Evolutionary conservation across 1,140 invertebrate genomes (phyloP).

Genomic region (Brachystomella parvula): DNA sequence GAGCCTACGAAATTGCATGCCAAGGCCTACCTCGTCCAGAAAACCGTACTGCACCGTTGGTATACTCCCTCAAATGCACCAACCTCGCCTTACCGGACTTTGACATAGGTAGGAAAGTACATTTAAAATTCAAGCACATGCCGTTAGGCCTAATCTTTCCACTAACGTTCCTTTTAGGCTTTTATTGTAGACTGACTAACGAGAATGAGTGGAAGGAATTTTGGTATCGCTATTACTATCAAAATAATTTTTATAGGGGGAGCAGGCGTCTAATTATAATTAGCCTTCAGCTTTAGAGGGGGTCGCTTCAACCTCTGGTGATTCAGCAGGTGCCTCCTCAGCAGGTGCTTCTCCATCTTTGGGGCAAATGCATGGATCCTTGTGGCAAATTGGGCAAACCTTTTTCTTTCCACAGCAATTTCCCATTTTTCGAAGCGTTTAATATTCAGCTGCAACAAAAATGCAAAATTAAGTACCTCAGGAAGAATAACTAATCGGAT

Average conservation of each 20-base stretch:
- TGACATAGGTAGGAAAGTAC: slow-evolving; percentile 59
- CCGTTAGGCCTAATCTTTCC: not conserved
- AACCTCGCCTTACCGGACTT: slow-evolving; percentile 74
- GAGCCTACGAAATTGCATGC: slow-evolving; percentile 75
- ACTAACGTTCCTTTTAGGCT: not conserved
- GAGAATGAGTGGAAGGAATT: not conserved
- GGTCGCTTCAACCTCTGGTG: too few species aligned
- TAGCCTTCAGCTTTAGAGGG: not conserved
- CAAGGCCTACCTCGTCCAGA: slow-evolving; percentile 68
- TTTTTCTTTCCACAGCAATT: not conserved
- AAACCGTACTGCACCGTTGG: slow-evolving; percentile 58
- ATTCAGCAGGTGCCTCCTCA: not conserved
- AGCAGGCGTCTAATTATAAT: not conserved
- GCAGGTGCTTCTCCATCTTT: not conserved
- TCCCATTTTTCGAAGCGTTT: not conserved
- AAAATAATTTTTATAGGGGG: not conserved
- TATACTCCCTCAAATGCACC: slow-evolving; percentile 81
- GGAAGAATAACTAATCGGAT: not conserved
- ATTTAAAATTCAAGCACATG: not conserved
- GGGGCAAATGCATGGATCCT: not conserved
- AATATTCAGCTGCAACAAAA: not conserved
- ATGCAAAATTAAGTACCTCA: not conserved
- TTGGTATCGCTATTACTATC: not conserved
- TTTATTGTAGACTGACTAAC: not conserved
- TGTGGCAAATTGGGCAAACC: not conserved